Evolutionary conservation across 2,113 vertebrate species (phyloP), one percentile per base, ranked within the genome.

Genomic region (Chroicocephalus ridibundus): DNA sequence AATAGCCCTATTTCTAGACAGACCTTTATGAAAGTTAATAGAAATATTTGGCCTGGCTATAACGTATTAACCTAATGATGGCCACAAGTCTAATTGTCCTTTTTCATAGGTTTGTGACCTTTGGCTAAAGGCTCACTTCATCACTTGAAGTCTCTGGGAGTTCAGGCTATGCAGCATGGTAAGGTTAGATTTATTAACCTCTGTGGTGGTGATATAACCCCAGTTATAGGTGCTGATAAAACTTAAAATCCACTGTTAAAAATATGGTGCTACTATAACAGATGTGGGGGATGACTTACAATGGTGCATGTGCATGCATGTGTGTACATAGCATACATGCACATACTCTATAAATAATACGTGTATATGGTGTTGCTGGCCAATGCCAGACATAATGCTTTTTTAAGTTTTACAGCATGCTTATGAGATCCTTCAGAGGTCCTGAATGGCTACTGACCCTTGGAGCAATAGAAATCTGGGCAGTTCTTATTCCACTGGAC

Each of bases 191-290:
- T 72, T 93, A n/a, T 54, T 94, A 82, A 88, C 65, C 29, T 88
- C 38, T 82, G 32, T 31, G 51, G 55, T 75, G 68, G 29, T 64
- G 58, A 52, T 49, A 66, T 91, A 96, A 87, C 20, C 42, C 44
- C 69, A 81, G 49, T 64, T 94, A 70, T 5, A 93, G 46, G 86
- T 86, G 82, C 93, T 97, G 77, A 83, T 69, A 74, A 93, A 94
- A 88, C 57, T 80, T 64, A 91, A 95, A 95, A 91, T 86, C 57
- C 88, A 91, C 95, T 69, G 12, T 94, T 97, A 89, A 95, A 89
- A 96, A 92, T 80, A 96, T 96, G 97, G 97, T 98, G 98, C 98
- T 98, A 97, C 42, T 78, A 51, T 71, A 95, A 95, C 54, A 38
- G 88, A 93, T 93, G 62, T 82, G 71, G 79, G 81, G 93, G 80